phyloP scores from a whole-genome alignment of 2,113 vertebrate genomes.

The Takifugu bimaculatus region DNA sequence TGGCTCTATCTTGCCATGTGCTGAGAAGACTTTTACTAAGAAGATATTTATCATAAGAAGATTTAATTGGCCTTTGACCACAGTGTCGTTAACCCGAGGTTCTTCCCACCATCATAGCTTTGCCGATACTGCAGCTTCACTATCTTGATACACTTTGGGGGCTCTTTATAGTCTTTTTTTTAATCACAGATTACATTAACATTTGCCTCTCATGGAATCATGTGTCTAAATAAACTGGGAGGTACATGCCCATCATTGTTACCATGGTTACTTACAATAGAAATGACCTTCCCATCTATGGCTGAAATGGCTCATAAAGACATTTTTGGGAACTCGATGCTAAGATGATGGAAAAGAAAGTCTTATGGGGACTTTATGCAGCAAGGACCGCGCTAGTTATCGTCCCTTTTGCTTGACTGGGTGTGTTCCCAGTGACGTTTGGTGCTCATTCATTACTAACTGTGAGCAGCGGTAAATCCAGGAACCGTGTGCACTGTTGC shows the following conservation, averaged over 20 bases:
- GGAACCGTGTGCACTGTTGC: conserved; percentile 25
- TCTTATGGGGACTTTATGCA: not conserved
- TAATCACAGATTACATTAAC: not conserved
- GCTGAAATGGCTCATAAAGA: no score
- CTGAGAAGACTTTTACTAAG: no score
- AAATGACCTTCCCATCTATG: not conserved
- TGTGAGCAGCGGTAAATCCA: conserved; percentile 23
- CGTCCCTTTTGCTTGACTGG: conserved; percentile 1
- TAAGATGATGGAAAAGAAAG: no score
- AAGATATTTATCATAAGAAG: no score
- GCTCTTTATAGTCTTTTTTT: conserved; percentile 10
- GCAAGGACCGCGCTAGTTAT: not conserved
- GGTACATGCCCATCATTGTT: not conserved
- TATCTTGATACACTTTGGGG: not conserved
- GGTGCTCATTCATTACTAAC: conserved; percentile 15
- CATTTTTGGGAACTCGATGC: no score
- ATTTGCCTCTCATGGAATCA: not conserved
- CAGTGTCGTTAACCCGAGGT: conserved; percentile 31
- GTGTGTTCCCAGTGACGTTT: conserved; percentile 9
- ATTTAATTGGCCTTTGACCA: conserved; percentile 31
- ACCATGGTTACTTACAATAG: not conserved
- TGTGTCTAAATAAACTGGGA: no score
- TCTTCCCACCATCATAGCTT: conserved; percentile 38
- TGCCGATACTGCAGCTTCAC: conserved; percentile 32
- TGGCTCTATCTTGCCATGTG: no score